A percentile compares a stretch with the other conserved stretches of the same genome.
phyloP scores from a whole-genome alignment of 2,797 vertebrate genomes.

The Pipistrellus nathusii region DNA sequence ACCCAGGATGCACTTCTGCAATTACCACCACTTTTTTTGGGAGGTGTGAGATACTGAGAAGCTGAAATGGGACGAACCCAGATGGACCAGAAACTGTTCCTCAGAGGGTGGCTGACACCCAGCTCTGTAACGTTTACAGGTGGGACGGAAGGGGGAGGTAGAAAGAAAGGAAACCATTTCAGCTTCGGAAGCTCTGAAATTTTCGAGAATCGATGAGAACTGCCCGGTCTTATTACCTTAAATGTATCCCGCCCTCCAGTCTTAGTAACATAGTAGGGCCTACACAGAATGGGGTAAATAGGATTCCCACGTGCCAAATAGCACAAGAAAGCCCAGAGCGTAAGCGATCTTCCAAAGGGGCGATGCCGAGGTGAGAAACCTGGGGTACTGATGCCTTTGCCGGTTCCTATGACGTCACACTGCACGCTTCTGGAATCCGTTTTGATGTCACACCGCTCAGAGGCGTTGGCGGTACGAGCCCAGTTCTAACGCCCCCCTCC shows the following conservation, averaged over 20 bases:
- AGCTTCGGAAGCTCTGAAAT: slow-evolving; percentile 8
- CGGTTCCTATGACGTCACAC: not conserved
- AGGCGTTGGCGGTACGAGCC: not conserved
- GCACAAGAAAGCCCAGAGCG: not conserved
- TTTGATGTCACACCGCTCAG: not conserved
- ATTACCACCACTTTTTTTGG: not conserved
- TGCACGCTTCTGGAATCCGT: not conserved
- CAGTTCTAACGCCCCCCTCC: not conserved
- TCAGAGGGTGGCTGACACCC: not conserved
- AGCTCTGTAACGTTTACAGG: not conserved
- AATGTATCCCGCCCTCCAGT: not conserved
- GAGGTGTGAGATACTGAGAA: not conserved
- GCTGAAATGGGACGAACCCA: not conserved
- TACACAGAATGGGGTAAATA: not conserved
- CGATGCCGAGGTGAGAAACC: not conserved
- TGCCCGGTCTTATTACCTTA: not conserved
- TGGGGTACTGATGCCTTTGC: not conserved
- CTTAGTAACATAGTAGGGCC: not conserved
- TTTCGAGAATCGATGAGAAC: not conserved
- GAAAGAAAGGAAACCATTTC: not conserved
- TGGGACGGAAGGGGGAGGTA: not conserved
- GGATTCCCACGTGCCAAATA: not conserved
- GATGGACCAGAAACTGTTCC: not conserved
- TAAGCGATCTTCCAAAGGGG: not conserved
- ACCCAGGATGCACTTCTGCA: not conserved